phyloP scores from a whole-genome alignment of 2,888 invertebrate genomes.

The Noctua janthe region DNA sequence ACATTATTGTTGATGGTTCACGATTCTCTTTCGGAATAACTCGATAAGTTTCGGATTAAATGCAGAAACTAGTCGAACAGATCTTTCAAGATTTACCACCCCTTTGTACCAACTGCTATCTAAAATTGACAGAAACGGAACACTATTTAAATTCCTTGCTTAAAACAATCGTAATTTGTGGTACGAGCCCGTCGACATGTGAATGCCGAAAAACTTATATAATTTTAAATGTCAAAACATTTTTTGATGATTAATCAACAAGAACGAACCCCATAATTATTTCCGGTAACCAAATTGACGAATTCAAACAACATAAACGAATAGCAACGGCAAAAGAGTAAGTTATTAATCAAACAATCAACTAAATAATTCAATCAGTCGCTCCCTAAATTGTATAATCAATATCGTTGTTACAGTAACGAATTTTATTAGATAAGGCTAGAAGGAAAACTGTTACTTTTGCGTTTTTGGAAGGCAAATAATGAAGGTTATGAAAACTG shows the following conservation, averaged over 20 bases:
- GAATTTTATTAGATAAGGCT: slow-evolving; percentile 36
- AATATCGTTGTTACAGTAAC: slow-evolving; percentile 56
- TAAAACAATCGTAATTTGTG: not conserved
- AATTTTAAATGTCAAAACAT: not conserved
- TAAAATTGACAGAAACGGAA: not conserved
- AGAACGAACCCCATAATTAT: slow-evolving; percentile 16
- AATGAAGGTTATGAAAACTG: not conserved
- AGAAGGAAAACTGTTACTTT: slow-evolving; percentile 11
- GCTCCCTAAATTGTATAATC: slow-evolving; percentile 64
- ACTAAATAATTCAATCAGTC: slow-evolving; percentile 61
- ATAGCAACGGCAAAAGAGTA: slow-evolving; percentile 30
- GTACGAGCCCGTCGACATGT: not conserved
- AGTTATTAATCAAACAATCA: slow-evolving; percentile 59
- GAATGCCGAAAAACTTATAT: not conserved
- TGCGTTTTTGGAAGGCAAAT: slow-evolving; percentile 5
- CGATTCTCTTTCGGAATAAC: not conserved
- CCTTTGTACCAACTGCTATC: not conserved
- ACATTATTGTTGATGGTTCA: not conserved
- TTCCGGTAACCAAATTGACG: slow-evolving; percentile 29
- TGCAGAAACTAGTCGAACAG: not conserved
- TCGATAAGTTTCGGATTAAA: not conserved
- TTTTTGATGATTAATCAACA: slow-evolving; percentile 11
- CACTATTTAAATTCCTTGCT: not conserved
- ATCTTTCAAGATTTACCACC: not conserved
- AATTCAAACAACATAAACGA: slow-evolving; percentile 46